Percentiles rank a stretch among this genome's conserved stretches.
phyloP scores from a whole-genome alignment of 1,140 invertebrate genomes.

The Nasonia giraulti region DNA sequence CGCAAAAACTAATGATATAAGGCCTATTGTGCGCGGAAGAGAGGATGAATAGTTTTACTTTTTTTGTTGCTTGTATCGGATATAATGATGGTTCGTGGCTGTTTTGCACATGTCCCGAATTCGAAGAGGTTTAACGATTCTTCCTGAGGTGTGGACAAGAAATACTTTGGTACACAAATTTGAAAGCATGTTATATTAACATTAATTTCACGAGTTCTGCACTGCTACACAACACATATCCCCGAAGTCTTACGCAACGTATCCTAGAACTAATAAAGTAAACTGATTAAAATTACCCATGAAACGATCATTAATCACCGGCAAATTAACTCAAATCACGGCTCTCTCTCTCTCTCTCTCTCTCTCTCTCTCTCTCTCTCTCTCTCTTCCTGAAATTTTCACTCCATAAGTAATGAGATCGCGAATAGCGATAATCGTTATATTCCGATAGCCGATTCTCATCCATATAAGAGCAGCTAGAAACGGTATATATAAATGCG shows the following conservation, averaged over 20 bases:
- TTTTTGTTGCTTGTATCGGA: not conserved
- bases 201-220: not conserved
- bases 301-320: not conserved
- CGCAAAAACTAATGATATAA: slow-evolving; percentile 27
- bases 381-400: not conserved
- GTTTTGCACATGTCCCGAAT: not conserved
- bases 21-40: not conserved
- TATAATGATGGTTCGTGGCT: not conserved
- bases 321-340: not conserved
- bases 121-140: not conserved
- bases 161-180: too few relatives aligned
- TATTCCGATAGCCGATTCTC: not conserved
- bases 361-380: too few relatives aligned
- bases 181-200: not conserved
- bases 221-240: not conserved
- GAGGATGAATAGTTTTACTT: not conserved
- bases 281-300: not conserved
- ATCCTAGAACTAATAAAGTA: not conserved
- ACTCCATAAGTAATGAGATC: not conserved
- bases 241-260: not conserved
- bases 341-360: not conserved
- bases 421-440: not conserved
- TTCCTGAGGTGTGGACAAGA: too few relatives aligned
- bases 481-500: too few relatives aligned
- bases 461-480: not conserved